A percentile compares a stretch with the other conserved stretches of the same genome.
Conservation (phyloP, 1,140 invertebrate genomes). For the Sarcophaga bullata region DNA sequence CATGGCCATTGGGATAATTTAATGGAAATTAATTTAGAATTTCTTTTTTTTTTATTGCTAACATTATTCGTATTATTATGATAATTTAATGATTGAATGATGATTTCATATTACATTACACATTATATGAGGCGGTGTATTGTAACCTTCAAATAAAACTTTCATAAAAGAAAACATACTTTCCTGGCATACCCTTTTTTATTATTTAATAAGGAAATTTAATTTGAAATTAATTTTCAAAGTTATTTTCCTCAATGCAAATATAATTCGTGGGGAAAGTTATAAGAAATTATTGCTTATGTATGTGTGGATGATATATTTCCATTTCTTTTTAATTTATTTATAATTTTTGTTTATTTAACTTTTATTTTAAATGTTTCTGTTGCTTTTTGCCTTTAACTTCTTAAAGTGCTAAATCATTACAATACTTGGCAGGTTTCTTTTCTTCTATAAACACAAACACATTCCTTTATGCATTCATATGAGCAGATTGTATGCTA, state of each 20-base stretch:
- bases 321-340: neutral
- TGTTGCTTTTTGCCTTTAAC: no score
- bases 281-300: no score
- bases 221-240: neutral
- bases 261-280: no score
- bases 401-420: neutral
- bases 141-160: neutral
- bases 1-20: no score
- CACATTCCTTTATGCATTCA: no score
- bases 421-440: neutral
- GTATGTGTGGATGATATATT: neutral
- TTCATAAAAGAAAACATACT: neutral
- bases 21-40: no score
- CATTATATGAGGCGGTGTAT: no score
- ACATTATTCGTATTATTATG: neutral
- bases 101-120: neutral
- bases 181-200: no score
- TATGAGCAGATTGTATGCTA: no score
- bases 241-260: neutral
- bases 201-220: neutral
- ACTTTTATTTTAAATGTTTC: neutral
- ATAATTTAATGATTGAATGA: neutral
- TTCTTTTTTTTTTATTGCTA: no score
- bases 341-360: slow-evolving; percentile 19
- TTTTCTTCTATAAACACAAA: no score